phyloP scores from a whole-genome alignment of 2,797 vertebrate genomes.

The Numenius phaeopus region DNA sequence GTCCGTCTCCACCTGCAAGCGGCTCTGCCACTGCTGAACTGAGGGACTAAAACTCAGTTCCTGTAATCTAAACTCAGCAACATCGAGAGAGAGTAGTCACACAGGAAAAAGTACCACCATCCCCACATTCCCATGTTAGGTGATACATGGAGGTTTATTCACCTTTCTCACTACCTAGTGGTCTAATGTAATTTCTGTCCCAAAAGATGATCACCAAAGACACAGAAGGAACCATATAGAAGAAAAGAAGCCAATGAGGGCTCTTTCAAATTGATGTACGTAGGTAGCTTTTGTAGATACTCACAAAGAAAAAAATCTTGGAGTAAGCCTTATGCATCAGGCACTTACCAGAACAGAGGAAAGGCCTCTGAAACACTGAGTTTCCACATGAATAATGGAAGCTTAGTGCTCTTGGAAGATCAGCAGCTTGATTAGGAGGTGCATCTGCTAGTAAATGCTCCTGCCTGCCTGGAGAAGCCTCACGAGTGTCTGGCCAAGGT shows the following conservation, averaged over 20 bases:
- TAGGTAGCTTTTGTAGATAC: background rate
- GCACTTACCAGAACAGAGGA: background rate
- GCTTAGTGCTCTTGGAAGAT: background rate
- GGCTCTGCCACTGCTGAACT: background rate
- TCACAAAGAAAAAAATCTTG: background rate
- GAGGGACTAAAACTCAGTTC: background rate
- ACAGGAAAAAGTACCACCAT: background rate
- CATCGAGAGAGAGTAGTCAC: background rate
- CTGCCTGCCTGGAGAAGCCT: background rate
- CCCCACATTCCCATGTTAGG: too few species aligned
- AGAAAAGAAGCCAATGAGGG: background rate
- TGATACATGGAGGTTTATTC: background rate
- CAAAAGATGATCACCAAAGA: background rate
- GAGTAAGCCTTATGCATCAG: background rate
- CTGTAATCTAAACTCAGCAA: background rate
- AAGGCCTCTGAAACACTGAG: background rate
- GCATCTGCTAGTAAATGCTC: background rate
- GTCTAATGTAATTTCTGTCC: background rate
- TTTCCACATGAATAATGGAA: background rate
- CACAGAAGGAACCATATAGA: background rate
- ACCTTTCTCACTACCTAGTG: background rate
- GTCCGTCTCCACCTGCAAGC: background rate
- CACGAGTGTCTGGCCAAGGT: accelerated
- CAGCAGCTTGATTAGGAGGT: background rate
- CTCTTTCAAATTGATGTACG: background rate